A percentile compares a stretch with the other conserved stretches of the same genome.
Conservation (phyloP, 2,113 vertebrate species). For the Odontophorus gujanensis region DNA sequence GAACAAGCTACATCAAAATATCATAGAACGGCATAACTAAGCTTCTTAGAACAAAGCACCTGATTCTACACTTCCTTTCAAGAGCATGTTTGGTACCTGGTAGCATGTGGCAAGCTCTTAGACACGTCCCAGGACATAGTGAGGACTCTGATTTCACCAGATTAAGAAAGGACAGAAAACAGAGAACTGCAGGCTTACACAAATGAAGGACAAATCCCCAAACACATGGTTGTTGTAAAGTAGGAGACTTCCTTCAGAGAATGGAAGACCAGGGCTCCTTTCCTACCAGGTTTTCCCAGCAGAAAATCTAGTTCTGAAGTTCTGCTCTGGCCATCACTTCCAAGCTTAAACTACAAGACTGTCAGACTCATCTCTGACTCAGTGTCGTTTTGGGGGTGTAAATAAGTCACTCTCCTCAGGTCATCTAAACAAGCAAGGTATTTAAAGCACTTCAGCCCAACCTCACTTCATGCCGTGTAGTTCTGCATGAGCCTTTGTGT, state of each 20-base stretch:
- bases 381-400: neutral
- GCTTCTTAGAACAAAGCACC: neutral
- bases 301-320: neutral
- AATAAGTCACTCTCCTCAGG: neutral
- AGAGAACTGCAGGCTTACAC: neutral
- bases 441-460: neutral
- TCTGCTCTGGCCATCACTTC: neutral
- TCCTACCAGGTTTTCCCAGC: neutral
- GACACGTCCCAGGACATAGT: neutral
- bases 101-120: neutral
- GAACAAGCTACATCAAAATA: slow-evolving; percentile 15
- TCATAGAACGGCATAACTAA: neutral
- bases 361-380: neutral
- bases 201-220: neutral
- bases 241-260: neutral
- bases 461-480: neutral
- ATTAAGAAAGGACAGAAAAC: neutral
- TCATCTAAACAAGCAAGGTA: neutral
- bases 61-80: neutral
- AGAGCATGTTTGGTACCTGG: neutral
- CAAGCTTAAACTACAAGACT: neutral
- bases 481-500: neutral
- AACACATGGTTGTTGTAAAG: neutral
- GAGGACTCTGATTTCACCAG: neutral
- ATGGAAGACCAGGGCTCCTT: neutral